Conservation (phyloP, 2,797 vertebrate genomes). For the Meda fulgida region DNA sequence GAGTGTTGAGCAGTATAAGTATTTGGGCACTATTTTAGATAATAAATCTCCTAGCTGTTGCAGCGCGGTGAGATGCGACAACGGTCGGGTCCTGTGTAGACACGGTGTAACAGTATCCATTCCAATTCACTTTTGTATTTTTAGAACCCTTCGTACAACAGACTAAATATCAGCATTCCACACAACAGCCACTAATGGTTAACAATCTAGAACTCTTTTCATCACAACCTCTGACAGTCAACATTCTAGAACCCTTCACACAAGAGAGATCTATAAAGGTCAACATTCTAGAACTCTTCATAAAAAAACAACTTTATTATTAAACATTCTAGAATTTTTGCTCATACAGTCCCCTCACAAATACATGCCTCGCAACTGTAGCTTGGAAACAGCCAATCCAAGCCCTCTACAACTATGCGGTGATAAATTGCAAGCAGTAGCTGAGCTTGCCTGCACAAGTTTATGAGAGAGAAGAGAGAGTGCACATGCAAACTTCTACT, state of each 20-base stretch:
- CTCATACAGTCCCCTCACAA: background rate
- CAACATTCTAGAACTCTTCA: too few species aligned
- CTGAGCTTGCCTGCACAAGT: background rate
- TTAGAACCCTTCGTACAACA: background rate
- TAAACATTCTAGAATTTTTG: constrained; percentile 6
- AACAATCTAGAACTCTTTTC: background rate
- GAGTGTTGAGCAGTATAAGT: too few species aligned
- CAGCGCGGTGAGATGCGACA: background rate
- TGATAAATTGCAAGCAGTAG: background rate
- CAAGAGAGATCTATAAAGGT: too few species aligned
- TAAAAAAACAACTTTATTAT: background rate
- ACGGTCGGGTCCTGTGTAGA: background rate
- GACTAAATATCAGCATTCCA: background rate
- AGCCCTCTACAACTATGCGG: background rate
- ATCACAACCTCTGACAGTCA: background rate
- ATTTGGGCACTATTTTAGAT: too few species aligned
- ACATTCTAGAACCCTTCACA: too few species aligned
- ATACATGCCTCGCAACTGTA: constrained; percentile 2
- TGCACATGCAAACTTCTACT: background rate
- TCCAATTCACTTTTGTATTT: background rate
- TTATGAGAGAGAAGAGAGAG: background rate
- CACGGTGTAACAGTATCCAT: background rate
- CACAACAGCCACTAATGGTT: background rate
- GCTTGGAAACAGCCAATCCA: constrained; percentile 1
- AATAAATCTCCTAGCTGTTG: background rate